Evolutionary conservation across 2,888 invertebrate species (phyloP), one percentile per base, ranked within the genome.

Genomic region (Amorpha juglandis): DNA sequence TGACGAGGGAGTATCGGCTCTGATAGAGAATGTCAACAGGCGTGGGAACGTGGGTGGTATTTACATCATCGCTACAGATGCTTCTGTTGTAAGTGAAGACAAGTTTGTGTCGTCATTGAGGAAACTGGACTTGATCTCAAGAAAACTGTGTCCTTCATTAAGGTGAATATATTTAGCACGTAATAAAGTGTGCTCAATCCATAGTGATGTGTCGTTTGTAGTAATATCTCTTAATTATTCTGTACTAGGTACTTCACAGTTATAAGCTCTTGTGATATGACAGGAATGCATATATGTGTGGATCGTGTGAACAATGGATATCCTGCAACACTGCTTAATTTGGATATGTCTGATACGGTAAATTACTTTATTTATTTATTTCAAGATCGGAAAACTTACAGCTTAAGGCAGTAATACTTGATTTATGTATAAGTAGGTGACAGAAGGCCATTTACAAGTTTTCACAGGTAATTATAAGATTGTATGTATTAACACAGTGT

Each of bases 31-130:
- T 1, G 71, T 73, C 62, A 63, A 48, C n/a, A 55, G 64, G 19
- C 47, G 78, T 53, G 80, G 77, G 0, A 63, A 73, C 3, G 27
- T 83, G 6, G 78, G 81, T 69, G 78, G 83, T 6, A 74, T 85
- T 53, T 81, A 76, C 68, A 58, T 76, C 0, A 63, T 74, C 6
- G 66, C 71, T 19, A 71, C 71, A 14, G 66, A 68, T 9, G 27
- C 50, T 35, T 27, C 16, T 63, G 19, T 4, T 12, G 47, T 27
- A 21, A 55, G 69, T 14, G 62, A 66, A 14, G 69, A 65, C 0
- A 55, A 69, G 1, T 64, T 71, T 16, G 70, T 75, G 42, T 65
- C 67, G 14, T 27, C 77, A 0, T 67, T 83, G 3, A 58, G 62
- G 50, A 64, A 70, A 45, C 66, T 86, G 14, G 83, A 85, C 71